Percentiles rank a stretch among this genome's conserved stretches.
Evolutionary conservation across 2,113 vertebrate genomes (phyloP).

Genomic region (Brachyhypopomus gauderio): DNA sequence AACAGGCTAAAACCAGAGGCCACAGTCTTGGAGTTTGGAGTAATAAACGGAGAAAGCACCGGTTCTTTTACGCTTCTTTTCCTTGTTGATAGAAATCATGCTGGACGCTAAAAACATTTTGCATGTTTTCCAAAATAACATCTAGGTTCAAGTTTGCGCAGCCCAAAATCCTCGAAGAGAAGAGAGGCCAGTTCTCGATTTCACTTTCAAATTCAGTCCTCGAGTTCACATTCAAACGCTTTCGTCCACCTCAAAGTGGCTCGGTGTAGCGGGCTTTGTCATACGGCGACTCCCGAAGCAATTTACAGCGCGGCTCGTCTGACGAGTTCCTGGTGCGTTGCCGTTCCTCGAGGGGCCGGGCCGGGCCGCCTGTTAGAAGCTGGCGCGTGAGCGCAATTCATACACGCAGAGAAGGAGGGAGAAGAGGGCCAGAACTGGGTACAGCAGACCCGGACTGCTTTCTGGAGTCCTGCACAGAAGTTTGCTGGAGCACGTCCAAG

Average conservation of each 20-base stretch:
- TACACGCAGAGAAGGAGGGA: constrained; percentile 29
- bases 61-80: background rate
- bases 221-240: background rate
- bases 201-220: background rate
- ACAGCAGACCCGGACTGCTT: constrained; percentile 9
- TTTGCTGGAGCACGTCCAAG: constrained; percentile 13
- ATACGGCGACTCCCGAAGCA: constrained; percentile 31
- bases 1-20: background rate
- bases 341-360: constrained; percentile 7
- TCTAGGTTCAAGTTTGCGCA: constrained; percentile 1
- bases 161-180: background rate
- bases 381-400: background rate
- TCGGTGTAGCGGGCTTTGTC: constrained; percentile 10
- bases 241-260: background rate
- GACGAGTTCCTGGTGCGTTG: constrained; percentile 15
- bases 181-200: background rate
- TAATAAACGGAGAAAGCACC: background rate
- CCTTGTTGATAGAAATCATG: background rate
- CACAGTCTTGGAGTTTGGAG: background rate
- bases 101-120: background rate
- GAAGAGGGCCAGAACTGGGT: constrained; percentile 5
- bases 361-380: constrained; percentile 32
- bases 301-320: constrained; percentile 32
- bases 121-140: background rate
- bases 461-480: background rate